Conservation (phyloP, 2,797 vertebrate species). For the Rousettus madagascariensis region DNA sequence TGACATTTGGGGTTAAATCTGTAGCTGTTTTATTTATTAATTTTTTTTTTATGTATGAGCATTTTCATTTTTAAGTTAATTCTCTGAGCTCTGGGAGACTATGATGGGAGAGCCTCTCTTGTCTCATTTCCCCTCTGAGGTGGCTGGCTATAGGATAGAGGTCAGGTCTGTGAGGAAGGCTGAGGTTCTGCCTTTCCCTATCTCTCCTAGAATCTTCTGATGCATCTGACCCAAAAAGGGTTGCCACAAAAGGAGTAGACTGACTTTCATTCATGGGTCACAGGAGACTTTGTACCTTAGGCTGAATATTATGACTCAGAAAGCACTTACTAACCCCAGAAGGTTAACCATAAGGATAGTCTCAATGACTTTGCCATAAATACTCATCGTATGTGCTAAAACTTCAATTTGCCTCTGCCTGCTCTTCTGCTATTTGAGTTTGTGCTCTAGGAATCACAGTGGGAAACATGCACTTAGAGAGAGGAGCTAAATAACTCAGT, state of each 20-base stretch:
- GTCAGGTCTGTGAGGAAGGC: neutral
- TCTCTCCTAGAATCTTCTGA: neutral
- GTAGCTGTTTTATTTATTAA: conserved; percentile 4
- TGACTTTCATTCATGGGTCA: neutral
- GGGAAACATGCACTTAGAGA: neutral
- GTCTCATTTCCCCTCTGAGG: neutral
- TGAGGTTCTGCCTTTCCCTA: neutral
- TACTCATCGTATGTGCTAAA: neutral
- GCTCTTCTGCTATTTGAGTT: neutral
- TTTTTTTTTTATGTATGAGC: neutral
- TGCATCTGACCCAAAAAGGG: neutral
- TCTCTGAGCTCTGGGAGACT: neutral
- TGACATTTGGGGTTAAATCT: conserved; percentile 58
- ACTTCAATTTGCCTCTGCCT: neutral
- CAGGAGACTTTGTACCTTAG: neutral
- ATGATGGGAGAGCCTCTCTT: neutral
- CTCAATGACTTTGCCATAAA: neutral
- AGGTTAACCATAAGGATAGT: neutral
- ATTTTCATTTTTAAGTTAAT: conserved; percentile 53
- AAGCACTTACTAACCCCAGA: neutral
- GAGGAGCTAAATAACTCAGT: neutral
- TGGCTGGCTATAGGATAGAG: neutral
- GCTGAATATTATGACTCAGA: neutral
- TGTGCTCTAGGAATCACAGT: neutral
- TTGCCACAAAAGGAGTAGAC: neutral